Percentiles rank a stretch among this genome's conserved stretches.
phyloP scores from a whole-genome alignment of 2,113 vertebrate species.

The Nicator chloris region DNA sequence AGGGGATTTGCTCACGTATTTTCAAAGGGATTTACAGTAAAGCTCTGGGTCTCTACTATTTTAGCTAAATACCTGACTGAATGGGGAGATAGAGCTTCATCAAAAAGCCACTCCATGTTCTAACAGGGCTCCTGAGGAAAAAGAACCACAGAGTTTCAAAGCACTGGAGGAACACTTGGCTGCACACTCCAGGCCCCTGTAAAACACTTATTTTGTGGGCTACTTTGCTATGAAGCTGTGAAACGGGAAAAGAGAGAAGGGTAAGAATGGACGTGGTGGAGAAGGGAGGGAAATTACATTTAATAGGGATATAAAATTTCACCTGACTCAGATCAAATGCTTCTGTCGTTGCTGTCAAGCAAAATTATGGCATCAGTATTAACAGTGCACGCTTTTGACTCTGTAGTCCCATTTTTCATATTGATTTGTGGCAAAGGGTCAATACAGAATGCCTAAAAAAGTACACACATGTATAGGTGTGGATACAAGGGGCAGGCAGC shows the following conservation, averaged over 20 bases:
- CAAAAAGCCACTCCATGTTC: background rate
- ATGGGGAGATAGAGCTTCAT: background rate
- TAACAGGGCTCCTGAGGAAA: background rate
- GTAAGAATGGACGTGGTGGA: background rate
- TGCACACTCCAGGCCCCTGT: background rate
- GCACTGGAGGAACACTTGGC: background rate
- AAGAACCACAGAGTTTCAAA: background rate
- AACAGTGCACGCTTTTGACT: background rate
- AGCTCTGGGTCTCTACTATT: background rate
- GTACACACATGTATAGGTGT: background rate
- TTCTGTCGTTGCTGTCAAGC: constrained; percentile 34
- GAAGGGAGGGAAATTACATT: background rate
- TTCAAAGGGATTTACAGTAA: background rate
- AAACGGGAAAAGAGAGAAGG: background rate
- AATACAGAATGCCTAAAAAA: background rate
- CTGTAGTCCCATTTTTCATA: background rate
- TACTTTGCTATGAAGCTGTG: background rate
- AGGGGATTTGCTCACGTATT: background rate
- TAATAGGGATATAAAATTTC: constrained; percentile 46
- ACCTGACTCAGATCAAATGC: constrained; percentile 37
- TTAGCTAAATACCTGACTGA: background rate
- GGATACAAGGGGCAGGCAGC: background rate
- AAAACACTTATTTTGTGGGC: background rate
- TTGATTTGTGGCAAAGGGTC: constrained; percentile 17
- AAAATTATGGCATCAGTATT: constrained; percentile 50